Base-by-base conservation (phyloP, 1,140 invertebrate genomes). In the Babylonia areolata region DNA sequence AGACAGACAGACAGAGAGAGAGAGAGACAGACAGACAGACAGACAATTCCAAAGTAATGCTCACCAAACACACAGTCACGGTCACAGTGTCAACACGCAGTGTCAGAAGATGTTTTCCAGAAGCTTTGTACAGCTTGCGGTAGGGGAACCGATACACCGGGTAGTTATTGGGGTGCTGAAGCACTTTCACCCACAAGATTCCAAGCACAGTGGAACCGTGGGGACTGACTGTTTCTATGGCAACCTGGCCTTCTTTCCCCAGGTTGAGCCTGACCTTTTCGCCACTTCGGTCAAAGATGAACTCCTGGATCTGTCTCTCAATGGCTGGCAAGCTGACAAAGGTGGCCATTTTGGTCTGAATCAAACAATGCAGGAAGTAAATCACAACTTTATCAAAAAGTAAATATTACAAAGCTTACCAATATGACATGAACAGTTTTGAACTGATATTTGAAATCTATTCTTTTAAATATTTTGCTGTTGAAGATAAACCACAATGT, bases 81-180 rank as follows among this genome's bases (percentile, higher is more conserved):
- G n/a, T 39, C 12, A 87, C 37, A 46, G 79, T 85, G 54, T 87
- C 87, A 12, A 87, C 78, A 75, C 51, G 71, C 23, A 87, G 73
- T 20, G 71, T 31, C 15, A 87, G 64, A n/a, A 82, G 51, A 83
- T 85, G 81, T 35, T 85, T 84, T 11, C 80, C 71, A 42, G 84
- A 69, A 35, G 80, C 87, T 51, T 71, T 40, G 71, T 87, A 87
- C 42, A 83, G 31, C 78, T 77, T 58, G 17, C 71, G 35, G 80
- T 85, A 85, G 40, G 69, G 58, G 54, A 85, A 78, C 11, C 75
- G 58, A 11, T 84, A 46, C 42, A 85, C 77, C 12, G 86, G 86
- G 79, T 87, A 87, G 78, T 87, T 87, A 51, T 87, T 85, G 33
- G 77, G 86, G 79, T 87, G 86, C 46, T 87, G 86, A 28, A 87